A percentile compares a stretch with the other conserved stretches of the same genome.
These are phyloP conservation scores for Mystacornis crossleyi DNA, from an alignment of 2,113 vertebrate genomes.

Conservation along the genomic window DNA sequence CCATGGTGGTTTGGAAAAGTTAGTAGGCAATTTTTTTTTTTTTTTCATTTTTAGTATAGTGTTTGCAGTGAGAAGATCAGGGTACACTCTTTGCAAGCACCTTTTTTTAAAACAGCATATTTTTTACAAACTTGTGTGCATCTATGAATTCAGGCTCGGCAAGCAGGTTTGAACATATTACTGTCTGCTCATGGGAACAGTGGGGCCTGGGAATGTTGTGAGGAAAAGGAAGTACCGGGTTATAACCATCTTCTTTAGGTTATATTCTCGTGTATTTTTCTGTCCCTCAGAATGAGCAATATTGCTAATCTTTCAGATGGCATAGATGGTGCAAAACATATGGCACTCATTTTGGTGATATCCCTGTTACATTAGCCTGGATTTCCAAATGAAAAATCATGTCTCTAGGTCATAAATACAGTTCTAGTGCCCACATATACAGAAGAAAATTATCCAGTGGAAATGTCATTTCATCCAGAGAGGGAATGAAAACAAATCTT, in stretches of 20 bases:
- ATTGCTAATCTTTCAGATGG: background rate
- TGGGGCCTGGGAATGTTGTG: background rate
- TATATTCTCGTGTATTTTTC: background rate
- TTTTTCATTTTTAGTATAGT: background rate
- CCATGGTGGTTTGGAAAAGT: background rate
- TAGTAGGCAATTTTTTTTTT: background rate
- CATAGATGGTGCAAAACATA: background rate
- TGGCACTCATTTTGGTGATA: background rate
- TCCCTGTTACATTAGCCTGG: background rate
- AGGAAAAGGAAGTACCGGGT: background rate
- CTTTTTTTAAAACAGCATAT: background rate
- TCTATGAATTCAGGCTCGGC: background rate
- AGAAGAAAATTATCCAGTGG: background rate
- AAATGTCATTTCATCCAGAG: background rate
- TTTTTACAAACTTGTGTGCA: background rate
- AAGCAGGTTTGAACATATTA: background rate
- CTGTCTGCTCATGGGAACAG: background rate
- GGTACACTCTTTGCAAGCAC: background rate
- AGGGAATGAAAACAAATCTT: background rate
- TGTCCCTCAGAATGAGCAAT: background rate
- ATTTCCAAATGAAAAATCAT: background rate
- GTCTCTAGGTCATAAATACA: background rate
- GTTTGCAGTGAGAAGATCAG: background rate
- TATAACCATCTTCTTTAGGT: background rate
- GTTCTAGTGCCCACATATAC: background rate